These are phyloP conservation scores for Halcyon malimbica DNA, from an alignment of 2,113 vertebrate genomes.

Conservation along the genomic window DNA sequence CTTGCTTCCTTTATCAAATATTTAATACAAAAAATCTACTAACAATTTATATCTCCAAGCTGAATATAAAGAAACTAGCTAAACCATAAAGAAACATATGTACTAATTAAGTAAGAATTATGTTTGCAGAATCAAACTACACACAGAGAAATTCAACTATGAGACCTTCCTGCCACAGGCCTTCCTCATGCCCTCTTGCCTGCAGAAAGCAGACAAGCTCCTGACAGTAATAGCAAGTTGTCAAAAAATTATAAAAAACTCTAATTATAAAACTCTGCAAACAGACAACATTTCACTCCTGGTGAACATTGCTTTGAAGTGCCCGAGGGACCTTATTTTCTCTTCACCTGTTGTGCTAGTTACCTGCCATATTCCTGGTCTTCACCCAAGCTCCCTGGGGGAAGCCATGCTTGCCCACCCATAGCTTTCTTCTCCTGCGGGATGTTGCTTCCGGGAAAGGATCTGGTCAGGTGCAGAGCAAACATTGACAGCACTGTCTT, in stretches of 20 bases:
- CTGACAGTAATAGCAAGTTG: not conserved
- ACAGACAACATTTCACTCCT: not conserved
- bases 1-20: not conserved
- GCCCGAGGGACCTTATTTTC: not conserved
- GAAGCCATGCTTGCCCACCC: not conserved
- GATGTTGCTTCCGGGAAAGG: not conserved
- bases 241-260: not conserved
- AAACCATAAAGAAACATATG: not conserved
- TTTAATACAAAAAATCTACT: not conserved
- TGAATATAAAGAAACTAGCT: not conserved
- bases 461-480: not conserved
- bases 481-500: not conserved
- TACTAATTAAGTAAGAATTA: not conserved
- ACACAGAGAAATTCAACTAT: not conserved
- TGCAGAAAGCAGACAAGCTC: not conserved
- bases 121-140: not conserved
- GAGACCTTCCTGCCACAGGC: not conserved
- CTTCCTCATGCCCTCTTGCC: accelerated
- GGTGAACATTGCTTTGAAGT: not conserved
- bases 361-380: not conserved
- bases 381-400: not conserved
- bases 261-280: not conserved
- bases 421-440: not conserved
- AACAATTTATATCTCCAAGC: not conserved
- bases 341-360: not conserved